Conservation (phyloP, 1,140 invertebrate species). For the Andrena cerasifolii region DNA sequence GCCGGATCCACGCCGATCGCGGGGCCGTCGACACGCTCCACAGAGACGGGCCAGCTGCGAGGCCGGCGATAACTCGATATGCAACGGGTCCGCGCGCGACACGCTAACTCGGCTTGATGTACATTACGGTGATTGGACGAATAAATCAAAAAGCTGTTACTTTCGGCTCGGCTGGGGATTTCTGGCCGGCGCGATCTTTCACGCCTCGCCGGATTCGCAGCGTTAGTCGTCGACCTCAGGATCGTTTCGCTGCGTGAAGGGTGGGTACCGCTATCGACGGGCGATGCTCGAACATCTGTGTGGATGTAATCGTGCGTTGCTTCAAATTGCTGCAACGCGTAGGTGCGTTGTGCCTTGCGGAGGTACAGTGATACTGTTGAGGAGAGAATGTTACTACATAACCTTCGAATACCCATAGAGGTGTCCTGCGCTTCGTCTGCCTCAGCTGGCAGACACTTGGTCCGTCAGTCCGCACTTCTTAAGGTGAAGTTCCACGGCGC, state of each 20-base stretch:
- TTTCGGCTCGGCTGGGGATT: background rate
- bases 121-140: constrained; percentile 57
- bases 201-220: background rate
- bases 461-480: too few relatives aligned
- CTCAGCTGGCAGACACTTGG: too few relatives aligned
- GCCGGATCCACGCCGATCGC: constrained; percentile 20
- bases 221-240: background rate
- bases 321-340: too few relatives aligned
- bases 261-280: background rate
- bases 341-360: background rate
- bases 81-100: constrained; percentile 16
- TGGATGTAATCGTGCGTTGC: too few relatives aligned
- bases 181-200: background rate
- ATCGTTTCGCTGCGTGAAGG: background rate
- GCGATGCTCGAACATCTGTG: too few relatives aligned
- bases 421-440: too few relatives aligned
- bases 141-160: constrained; percentile 54
- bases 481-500: too few relatives aligned
- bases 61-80: constrained; percentile 60
- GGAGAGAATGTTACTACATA: too few relatives aligned
- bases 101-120: constrained; percentile 29
- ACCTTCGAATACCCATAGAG: too few relatives aligned
- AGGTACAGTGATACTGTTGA: too few relatives aligned
- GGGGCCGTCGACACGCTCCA: constrained; percentile 47
- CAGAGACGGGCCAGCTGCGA: constrained; percentile 7